Evolutionary conservation across 2,797 vertebrate species (phyloP), one percentile per base, ranked within the genome.

Genomic region (Serranus cabrilla): DNA sequence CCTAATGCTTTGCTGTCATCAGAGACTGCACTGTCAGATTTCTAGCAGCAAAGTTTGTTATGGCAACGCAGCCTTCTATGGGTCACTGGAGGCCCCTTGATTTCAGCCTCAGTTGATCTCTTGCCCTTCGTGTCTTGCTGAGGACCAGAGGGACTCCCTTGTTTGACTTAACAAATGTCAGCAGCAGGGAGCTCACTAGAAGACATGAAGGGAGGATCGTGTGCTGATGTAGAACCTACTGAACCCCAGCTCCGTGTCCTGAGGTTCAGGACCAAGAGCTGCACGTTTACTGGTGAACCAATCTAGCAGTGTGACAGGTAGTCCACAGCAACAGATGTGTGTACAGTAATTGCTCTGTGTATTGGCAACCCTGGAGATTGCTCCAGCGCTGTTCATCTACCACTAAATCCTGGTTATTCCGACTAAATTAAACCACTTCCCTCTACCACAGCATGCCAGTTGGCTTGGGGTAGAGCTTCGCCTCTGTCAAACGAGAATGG

Each of bases 271-370:
- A 80, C 37, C 17, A 39, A 50, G 62, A 76, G 66, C 34, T 37
- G 49, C 79, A 57, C 2, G 5, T 55, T 58, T 51, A 45, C 68
- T 31, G 46, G 52, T 72, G 42, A 73, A 70, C 71, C 67, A 52
- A 84, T 76, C 52, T 57, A 40, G 27, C 60, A 45, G 50, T 67
- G 55, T 85, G 87, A 81, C 80, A 88, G 74, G 82, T 85, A 77
- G 62, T 66, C 71, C 84, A 69, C 64, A 39, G 66, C 75, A 87
- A 78, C 85, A 90, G 68, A 80, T 78, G 81, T 86, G 81, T 85
- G 78, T 73, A 75, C 64, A 63, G 65, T 89, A 87, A 89, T 83
- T 83, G 66, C 70, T 76, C 62, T 69, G 71, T 80, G 65, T 80
- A 51, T 82, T 85, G 65, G 80, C 64, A 65, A 61, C 78, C 67